phyloP scores from a whole-genome alignment of 2,888 invertebrate species.

The Muscina levida region DNA sequence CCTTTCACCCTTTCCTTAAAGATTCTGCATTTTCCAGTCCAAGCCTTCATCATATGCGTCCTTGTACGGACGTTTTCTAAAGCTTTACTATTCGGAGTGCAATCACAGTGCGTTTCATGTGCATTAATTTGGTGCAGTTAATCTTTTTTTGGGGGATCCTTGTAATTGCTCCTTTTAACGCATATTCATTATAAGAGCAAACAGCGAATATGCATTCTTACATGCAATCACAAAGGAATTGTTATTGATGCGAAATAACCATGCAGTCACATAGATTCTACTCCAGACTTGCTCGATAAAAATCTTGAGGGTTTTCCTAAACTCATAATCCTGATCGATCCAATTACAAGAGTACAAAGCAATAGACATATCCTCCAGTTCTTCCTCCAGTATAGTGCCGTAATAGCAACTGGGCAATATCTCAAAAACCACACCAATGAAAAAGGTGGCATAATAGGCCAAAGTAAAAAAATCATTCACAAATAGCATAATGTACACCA shows the following conservation, averaged over 20 bases:
- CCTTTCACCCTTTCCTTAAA: too few relatives aligned
- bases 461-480: conserved; percentile 45
- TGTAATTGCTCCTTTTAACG: too few relatives aligned
- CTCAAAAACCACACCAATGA: conserved; percentile 53
- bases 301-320: conserved; percentile 60
- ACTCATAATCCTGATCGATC: conserved; percentile 52
- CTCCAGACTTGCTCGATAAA: conserved; percentile 50
- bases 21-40: too few relatives aligned
- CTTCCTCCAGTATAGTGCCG: conserved; percentile 55
- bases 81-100: too few relatives aligned
- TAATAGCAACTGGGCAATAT: conserved; percentile 65
- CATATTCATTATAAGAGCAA: conserved; percentile 56
- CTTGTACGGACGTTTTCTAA: too few relatives aligned
- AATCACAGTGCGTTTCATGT: too few relatives aligned
- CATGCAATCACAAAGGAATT: conserved; percentile 54
- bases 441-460: conserved; percentile 53
- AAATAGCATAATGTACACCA: conserved; percentile 61
- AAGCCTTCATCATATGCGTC: too few relatives aligned
- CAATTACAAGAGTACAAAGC: conserved; percentile 65
- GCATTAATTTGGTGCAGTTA: too few relatives aligned
- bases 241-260: conserved; percentile 62
- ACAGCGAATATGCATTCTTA: conserved; percentile 63
- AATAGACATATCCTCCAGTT: conserved; percentile 60
- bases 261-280: conserved; percentile 46
- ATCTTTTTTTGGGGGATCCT: too few relatives aligned